A percentile compares a stretch with the other conserved stretches of the same genome.
Conservation (phyloP, 1,140 invertebrate species). For the Lepidurus apus region DNA sequence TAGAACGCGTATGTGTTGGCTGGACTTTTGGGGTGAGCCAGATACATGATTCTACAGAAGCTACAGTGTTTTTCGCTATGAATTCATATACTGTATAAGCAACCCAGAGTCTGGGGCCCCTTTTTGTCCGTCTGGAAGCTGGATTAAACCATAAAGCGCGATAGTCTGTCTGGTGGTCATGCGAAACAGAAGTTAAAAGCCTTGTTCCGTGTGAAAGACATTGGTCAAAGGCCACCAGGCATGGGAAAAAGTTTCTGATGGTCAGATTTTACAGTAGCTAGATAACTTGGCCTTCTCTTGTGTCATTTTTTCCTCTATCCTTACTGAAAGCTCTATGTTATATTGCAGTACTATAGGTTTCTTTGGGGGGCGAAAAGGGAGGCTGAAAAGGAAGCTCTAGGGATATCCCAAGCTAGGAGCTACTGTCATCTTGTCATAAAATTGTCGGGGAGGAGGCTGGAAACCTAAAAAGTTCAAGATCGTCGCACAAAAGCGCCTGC, state of each 20-base stretch:
- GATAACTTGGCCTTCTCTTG: neutral
- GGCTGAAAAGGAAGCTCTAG: neutral
- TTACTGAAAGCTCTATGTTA: slow-evolving; percentile 2
- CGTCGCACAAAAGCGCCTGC: neutral
- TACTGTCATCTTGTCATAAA: slow-evolving; percentile 19
- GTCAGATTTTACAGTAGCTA: slow-evolving; percentile 16
- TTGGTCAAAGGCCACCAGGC: neutral
- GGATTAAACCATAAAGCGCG: slow-evolving; percentile 15
- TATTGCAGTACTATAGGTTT: neutral
- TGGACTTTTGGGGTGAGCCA: too few relatives aligned
- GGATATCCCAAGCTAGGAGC: neutral
- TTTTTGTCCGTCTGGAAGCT: slow-evolving; percentile 6
- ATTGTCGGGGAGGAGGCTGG: neutral
- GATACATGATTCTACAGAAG: too few relatives aligned
- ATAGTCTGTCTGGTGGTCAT: slow-evolving; percentile 11
- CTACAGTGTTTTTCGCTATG: too few relatives aligned
- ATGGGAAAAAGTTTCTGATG: slow-evolving; percentile 3
- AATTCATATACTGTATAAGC: neutral
- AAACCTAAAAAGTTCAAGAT: neutral
- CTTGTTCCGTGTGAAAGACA: neutral
- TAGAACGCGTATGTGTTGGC: too few relatives aligned
- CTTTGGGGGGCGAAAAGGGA: neutral
- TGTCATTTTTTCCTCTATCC: neutral
- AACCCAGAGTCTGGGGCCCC: neutral
- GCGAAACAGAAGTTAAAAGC: slow-evolving; percentile 21